Conservation (phyloP, 2,888 invertebrate genomes). For the Ernsta delagoae region DNA sequence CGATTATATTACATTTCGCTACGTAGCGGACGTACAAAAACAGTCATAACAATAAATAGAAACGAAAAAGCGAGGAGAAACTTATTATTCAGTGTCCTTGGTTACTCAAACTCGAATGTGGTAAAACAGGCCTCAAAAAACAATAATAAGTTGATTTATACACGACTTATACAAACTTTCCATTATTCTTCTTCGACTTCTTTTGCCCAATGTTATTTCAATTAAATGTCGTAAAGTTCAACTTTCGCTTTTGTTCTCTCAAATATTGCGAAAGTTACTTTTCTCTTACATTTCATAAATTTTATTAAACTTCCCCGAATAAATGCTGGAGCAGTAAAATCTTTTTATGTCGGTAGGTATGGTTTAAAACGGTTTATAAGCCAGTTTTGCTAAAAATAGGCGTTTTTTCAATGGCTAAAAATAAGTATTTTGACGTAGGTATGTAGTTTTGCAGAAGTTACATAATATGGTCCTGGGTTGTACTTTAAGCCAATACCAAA, state of each 20-base stretch:
- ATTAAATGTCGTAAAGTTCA: slow-evolving; percentile 9
- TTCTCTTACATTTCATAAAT: slow-evolving; percentile 18
- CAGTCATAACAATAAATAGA: no score
- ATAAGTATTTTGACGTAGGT: background rate
- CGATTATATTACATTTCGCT: no score
- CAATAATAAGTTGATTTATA: background rate
- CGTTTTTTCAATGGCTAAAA: no score
- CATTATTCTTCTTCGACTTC: background rate
- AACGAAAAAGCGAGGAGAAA: no score
- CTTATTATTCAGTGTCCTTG: no score
- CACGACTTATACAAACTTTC: background rate
- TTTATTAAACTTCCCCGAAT: slow-evolving; percentile 25
- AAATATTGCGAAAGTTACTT: slow-evolving; percentile 25
- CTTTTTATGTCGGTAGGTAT: background rate
- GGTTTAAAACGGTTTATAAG: background rate
- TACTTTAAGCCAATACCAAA: no score
- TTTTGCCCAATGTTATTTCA: slow-evolving; percentile 11
- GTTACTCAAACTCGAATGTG: no score
- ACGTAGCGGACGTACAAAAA: no score
- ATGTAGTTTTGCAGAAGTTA: background rate
- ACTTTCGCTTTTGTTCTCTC: slow-evolving; percentile 20
- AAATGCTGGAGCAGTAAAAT: slow-evolving; percentile 11
- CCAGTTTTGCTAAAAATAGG: background rate
- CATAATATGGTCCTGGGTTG: no score
- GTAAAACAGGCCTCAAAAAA: no score